Base-by-base conservation (phyloP, 2,797 vertebrate species). In the Botia almorhae region DNA sequence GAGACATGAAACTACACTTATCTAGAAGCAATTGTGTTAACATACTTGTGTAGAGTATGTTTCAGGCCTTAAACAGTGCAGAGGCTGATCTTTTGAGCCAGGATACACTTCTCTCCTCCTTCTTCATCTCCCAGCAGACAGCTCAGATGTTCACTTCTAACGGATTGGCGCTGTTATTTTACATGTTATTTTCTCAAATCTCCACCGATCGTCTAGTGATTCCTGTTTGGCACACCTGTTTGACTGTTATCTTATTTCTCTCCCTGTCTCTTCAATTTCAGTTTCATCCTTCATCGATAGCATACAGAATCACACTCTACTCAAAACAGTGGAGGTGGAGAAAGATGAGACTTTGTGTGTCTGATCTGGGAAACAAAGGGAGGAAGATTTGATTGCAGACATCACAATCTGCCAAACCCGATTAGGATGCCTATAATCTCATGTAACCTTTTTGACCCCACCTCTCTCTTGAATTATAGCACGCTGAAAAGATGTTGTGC, bases 381-480 rank as follows among this genome's bases (percentile, higher is more conserved):
- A 4, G 19, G 69, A 63, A 55, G 36, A 69, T 64, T 43, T 46
- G 55, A 36, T 65, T 82, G 50, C 63, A 75, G 65, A 58, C 43
- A 76, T 71, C 39, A 80, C 56, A 56, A 70, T 71, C 75, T 43
- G 14, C 43, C 72, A 69, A 29, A 70, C 55, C 51, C 1, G 48
- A 76, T 81, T 76, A 67, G 60, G 46, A 63, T 29, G 65, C 23
- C 60, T 58, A 69, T 33, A 39, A 26, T 72, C 67, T 50, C 46
- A 53, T 39, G 39, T 46, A 55, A 19, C 48, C 46, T 10, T 7
- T 48, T 10, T 67, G 36, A 51, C 36, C 39, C 19, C 17, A 58
- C 64, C 56, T 72, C 61, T 68, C 23, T 23, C 19, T 55, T 67
- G 46, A 78, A 71, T 58, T 77, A 69, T 14, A 68, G 17, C n/a